Conservation (phyloP, 2,888 invertebrate species). For the Eupithecia tripunctaria region DNA sequence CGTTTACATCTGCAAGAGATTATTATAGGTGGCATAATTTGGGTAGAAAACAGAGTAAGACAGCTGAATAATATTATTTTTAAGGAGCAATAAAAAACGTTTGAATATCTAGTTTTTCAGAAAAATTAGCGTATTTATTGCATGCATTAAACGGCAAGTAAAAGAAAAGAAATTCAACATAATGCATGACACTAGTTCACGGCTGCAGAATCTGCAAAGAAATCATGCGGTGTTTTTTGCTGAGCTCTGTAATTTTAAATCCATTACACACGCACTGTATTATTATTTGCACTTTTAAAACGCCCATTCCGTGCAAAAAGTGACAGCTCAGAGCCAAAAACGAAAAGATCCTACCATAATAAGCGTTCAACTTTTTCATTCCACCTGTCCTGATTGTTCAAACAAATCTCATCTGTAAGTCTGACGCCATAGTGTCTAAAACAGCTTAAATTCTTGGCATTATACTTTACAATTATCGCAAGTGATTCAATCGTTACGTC, state of each 20-base stretch:
- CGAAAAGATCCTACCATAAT: slow-evolving; percentile 40
- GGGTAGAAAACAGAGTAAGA: background rate
- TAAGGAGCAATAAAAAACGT: background rate
- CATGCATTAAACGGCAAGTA: background rate
- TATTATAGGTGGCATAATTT: background rate
- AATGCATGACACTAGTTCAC: slow-evolving; percentile 29
- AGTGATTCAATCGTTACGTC: slow-evolving; percentile 47
- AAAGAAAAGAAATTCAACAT: slow-evolving; percentile 6
- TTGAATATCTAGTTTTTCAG: no score
- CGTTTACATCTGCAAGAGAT: background rate
- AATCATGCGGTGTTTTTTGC: slow-evolving; percentile 14
- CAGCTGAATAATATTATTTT: background rate
- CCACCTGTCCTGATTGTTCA: slow-evolving; percentile 36
- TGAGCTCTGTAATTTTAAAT: slow-evolving; percentile 31
- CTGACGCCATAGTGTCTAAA: slow-evolving; percentile 24
- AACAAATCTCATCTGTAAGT: slow-evolving; percentile 27
- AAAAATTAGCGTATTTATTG: background rate
- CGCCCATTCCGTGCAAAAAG: slow-evolving; percentile 40
- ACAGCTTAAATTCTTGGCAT: slow-evolving; percentile 36
- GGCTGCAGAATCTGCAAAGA: slow-evolving; percentile 21
- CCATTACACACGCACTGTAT: slow-evolving; percentile 36
- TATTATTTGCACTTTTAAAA: slow-evolving; percentile 41
- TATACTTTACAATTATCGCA: slow-evolving; percentile 35
- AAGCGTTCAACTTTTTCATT: slow-evolving; percentile 39
- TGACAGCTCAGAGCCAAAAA: slow-evolving; percentile 40